A percentile compares a stretch with the other conserved stretches of the same genome.
Evolutionary conservation across 2,888 invertebrate species (phyloP).

Genomic region (Andrena hattorfiana): DNA sequence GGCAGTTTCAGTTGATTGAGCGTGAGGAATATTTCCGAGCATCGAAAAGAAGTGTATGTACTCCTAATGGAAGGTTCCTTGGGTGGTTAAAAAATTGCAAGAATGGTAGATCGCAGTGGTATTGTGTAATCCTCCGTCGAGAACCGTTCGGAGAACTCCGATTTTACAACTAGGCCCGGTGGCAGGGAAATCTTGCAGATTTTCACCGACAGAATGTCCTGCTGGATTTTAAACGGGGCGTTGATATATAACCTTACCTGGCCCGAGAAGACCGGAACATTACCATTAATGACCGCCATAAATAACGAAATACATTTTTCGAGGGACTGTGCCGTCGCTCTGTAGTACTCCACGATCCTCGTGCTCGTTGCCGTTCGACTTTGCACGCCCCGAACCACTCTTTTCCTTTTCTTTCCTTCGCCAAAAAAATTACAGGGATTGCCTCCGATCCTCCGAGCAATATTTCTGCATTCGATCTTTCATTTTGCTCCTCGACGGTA

Average conservation of each 20-base stretch:
- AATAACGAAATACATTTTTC: conserved; percentile 71
- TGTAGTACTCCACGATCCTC: not conserved
- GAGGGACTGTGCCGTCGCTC: conserved; percentile 26
- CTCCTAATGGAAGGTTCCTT: not conserved
- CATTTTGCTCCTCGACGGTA: not conserved
- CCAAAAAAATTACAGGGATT: not conserved
- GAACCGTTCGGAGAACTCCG: not conserved
- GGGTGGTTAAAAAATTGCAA: not conserved
- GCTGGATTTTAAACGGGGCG: conserved; percentile 37
- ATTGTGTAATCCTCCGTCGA: not conserved
- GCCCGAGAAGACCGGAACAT: conserved; percentile 74
- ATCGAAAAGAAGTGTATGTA: not conserved
- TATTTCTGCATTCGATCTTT: not conserved
- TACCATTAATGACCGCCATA: conserved; percentile 78
- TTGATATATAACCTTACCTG: conserved; percentile 78
- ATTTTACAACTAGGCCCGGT: conserved; percentile 38
- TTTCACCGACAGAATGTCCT: conserved; percentile 10
- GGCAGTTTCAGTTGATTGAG: not conserved
- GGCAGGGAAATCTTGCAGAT: conserved; percentile 33
- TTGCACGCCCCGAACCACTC: not conserved
- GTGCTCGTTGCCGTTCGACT: conserved; percentile 10
- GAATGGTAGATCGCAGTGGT: not conserved
- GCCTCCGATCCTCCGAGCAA: not conserved
- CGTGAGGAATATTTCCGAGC: not conserved
- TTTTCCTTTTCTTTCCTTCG: not conserved